These are phyloP conservation scores for Ormyrus thymus DNA, from an alignment of 2,888 invertebrate species.

Conservation along the genomic window DNA sequence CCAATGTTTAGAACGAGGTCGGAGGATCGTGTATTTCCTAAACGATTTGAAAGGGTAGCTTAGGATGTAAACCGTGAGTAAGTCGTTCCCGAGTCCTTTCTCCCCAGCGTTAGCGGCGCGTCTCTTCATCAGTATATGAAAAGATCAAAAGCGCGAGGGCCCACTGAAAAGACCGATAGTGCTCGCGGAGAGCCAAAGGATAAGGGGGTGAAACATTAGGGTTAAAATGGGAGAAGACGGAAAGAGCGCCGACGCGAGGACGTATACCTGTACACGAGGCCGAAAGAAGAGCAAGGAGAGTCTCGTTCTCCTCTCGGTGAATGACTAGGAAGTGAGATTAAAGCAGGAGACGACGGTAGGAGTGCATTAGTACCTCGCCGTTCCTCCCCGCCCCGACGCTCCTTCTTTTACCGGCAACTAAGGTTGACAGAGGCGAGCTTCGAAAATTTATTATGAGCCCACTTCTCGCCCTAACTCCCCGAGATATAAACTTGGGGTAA, in stretches of 20 bases:
- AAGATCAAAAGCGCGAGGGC: conserved; percentile 14
- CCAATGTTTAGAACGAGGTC: too few species aligned
- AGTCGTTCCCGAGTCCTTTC: background rate
- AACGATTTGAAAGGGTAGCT: conserved; percentile 21
- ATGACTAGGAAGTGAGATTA: conserved; percentile 1
- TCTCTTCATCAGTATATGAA: conserved; percentile 28
- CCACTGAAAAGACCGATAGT: background rate
- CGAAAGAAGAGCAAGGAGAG: conserved; percentile 2
- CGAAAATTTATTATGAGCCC: too few species aligned
- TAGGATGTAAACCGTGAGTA: background rate
- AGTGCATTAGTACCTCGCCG: background rate
- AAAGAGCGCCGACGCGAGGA: background rate
- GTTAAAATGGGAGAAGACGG: conserved; percentile 4
- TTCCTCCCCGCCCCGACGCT: too few species aligned
- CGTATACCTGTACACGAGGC: too few species aligned
- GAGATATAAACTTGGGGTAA: too few species aligned
- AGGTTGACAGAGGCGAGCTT: too few species aligned
- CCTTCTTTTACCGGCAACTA: too few species aligned
- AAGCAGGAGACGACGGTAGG: background rate
- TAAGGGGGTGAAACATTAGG: background rate
- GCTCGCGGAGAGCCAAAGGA: background rate
- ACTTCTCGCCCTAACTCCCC: too few species aligned
- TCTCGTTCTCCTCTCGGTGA: background rate
- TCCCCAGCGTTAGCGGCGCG: background rate
- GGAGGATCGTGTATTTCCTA: background rate